These are phyloP conservation scores for Mionectes olivaceus DNA, from an alignment of 2,797 vertebrate species.

Conservation along the genomic window DNA sequence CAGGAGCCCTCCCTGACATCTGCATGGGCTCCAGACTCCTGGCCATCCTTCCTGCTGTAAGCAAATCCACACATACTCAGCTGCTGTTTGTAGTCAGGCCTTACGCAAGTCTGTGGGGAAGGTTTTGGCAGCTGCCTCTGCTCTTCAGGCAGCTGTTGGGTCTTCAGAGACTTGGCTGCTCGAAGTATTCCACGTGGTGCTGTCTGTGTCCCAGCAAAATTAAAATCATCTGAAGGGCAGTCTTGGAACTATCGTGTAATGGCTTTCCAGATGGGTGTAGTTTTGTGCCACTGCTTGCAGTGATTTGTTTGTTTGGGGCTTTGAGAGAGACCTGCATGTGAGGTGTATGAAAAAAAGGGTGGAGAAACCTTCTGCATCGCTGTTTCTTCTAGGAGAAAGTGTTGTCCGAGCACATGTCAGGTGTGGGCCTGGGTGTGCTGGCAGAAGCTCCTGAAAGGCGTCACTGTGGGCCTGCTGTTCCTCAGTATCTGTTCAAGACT, in stretches of 20 bases:
- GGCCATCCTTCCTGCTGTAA: not conserved
- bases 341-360: not conserved
- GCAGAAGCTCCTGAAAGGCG: not conserved
- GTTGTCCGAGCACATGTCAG: not conserved
- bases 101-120: not conserved
- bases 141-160: not conserved
- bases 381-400: not conserved
- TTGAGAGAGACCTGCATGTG: rapidly evolving
- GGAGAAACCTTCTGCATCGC: rapidly evolving
- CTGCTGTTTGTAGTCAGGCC: not conserved
- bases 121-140: not conserved
- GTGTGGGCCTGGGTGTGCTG: not conserved
- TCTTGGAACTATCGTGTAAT: not conserved
- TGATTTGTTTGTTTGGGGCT: not conserved
- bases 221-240: not conserved
- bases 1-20: not conserved
- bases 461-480: not conserved
- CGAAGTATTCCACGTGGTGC: not conserved
- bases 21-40: not conserved
- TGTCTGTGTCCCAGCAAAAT: not conserved
- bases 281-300: not conserved
- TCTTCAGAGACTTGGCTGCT: not conserved
- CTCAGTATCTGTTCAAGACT: not conserved
- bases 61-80: not conserved
- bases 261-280: rapidly evolving